Conservation (phyloP, 2,888 invertebrate species). For the Drosophila mayaguana region DNA sequence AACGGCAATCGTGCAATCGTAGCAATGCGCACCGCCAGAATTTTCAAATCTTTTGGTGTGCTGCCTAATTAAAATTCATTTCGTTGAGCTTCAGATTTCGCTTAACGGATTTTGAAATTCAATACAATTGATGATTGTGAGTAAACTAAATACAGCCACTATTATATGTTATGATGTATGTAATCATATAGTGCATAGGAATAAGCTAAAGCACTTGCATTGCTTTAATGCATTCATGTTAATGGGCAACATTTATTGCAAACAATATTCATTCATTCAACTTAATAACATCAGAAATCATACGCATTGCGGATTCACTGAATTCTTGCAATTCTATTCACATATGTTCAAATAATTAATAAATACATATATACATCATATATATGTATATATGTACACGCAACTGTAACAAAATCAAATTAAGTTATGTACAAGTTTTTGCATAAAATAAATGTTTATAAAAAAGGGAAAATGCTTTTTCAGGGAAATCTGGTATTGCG, state of each 20-base stretch:
- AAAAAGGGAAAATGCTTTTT: constrained; percentile 24
- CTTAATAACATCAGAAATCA: constrained; percentile 1
- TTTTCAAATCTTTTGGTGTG: constrained; percentile 48
- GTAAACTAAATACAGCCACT: constrained; percentile 32
- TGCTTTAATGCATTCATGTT: constrained; percentile 45
- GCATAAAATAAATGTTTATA: constrained; percentile 78
- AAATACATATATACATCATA: background rate
- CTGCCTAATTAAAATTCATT: constrained; percentile 35
- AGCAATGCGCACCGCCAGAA: constrained; percentile 57
- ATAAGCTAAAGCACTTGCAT: constrained; percentile 41
- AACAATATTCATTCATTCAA: constrained; percentile 30
- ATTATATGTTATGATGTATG: constrained; percentile 31
- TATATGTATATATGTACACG: constrained; percentile 20
- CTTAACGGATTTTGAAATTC: constrained; percentile 41
- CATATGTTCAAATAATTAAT: constrained; percentile 53
- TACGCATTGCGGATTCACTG: constrained; percentile 24
- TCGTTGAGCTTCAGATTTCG: constrained; percentile 33
- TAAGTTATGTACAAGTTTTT: constrained; percentile 74
- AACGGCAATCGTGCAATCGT: constrained; percentile 78
- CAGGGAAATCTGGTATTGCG: background rate
- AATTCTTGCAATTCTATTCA: constrained; percentile 37
- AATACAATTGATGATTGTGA: constrained; percentile 69
- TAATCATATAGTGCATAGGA: constrained; percentile 33
- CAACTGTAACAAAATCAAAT: constrained; percentile 58
- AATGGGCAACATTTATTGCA: constrained; percentile 34